Evolutionary conservation across 1,140 invertebrate species (phyloP), one percentile per base, ranked within the genome.

Genomic region (Neodiprion virginianus): DNA sequence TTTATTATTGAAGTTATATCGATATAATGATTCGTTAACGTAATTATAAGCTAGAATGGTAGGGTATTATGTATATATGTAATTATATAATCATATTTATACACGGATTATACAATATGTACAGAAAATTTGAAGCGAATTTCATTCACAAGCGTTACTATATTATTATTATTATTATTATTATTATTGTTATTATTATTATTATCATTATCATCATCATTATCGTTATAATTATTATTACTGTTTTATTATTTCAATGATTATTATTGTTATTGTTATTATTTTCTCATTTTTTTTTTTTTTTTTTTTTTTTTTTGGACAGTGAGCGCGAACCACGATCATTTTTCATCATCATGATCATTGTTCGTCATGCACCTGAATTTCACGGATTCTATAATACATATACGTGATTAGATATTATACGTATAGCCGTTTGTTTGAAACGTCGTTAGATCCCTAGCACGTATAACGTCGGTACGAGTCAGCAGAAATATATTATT

Each of bases 71-170:
- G n/a, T 61, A 8, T 61, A 61, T 61, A 61, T 61, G 7, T 61
- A 61, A 40, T 40, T 85, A 79, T 84, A 83, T 80, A 87, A 79
- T 87, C 79, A 86, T 86, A 81, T 88, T 88, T 88, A 87, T 88
- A 88, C 87, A 88, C 82, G 83, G 85, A 88, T 88, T 88, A 88
- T 88, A 88, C 87, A 88, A 87, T 87, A 87, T 87, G 79, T 87
- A 87, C 86, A 87, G 77, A 81, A 78, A 84, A 87, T 80, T 80
- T 83, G 85, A 82, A 82, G 3, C n/a, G 11, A 14, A 14, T 61
- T 61, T 40, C 28, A 40, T 40, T 40, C 28, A 40, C 28, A 40
- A 40, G 28, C 28, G 28, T 2, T 40, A 40, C 28, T 40, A 40
- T 40, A 80, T 85, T 75, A 78, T 61, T 61, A 61, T 61, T 61